Base-by-base conservation (phyloP, 2,888 invertebrate species). In the Pandemis heparana region DNA sequence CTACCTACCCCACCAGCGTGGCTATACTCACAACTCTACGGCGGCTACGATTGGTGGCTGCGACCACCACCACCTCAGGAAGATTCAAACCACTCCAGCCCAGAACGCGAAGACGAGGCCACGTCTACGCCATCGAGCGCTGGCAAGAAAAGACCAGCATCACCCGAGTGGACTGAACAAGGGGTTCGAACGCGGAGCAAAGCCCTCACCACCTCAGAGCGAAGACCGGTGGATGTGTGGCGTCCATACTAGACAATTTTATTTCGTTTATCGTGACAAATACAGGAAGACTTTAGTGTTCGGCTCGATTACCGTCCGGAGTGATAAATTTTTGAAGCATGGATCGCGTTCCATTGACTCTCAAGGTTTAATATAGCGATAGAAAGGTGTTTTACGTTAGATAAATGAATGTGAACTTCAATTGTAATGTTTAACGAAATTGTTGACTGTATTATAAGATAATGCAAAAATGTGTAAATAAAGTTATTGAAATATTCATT, bases 1-100 rank as follows among this genome's bases (percentile, higher is more conserved):
- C 88, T 97, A 76, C 97, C 97, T 0, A 96, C 97, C 0, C 97
- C 97, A 7, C 96, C 96, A 51, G 97, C 97, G 75, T 97, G 97
- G 97, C 88, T 97, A 6, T 97, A 97, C 82, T 96, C 97, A 0
- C 97, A 97, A 82, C 91, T 97, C 1, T 97, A 97, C 83, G 96
- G 96, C 43, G 95, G 95, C 73, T 96, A 96, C 79, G 96, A 96
- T 75, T 96, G 96, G 92, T 97, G 97, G 97, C 93, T 97, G 0
- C 79, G 94, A 84, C 94, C 94, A 14, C 92, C 90, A 0, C 87
- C 85, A 0, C 86, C 88, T 12, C 92, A 90, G 83, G 94, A 94
- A 79, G 94, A 94, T 74, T 90, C 92, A 0, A 85, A 84, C 18
- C 53, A 53, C 65, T 93, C 93, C 1, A 94, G 91, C 76, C 92